phyloP scores from a whole-genome alignment of 23 tunicate species.

The Aplidium turbinatum region DNA sequence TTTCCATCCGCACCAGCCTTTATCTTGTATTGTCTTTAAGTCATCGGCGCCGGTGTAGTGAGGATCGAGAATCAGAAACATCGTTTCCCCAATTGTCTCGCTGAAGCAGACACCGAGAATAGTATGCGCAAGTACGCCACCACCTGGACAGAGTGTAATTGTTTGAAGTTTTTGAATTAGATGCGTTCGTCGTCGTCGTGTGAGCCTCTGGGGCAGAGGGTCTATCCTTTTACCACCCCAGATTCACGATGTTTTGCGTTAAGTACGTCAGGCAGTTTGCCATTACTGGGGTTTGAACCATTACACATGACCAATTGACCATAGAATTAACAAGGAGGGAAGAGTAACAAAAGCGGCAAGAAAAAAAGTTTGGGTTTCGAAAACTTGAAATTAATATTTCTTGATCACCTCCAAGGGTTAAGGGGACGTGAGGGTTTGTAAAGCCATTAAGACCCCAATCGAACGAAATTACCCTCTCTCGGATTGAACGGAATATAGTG shows the following conservation, averaged over 20 bases:
- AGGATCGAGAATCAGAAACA: conserved; percentile 91
- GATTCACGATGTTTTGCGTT: not conserved
- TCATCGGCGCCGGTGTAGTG: conserved; percentile 91
- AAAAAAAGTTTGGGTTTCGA: too few relatives aligned
- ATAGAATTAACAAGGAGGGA: too few relatives aligned
- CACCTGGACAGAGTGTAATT: too few relatives aligned
- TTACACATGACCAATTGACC: too few relatives aligned
- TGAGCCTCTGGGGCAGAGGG: not conserved
- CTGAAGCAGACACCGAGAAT: conserved; percentile 93
- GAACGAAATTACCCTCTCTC: too few relatives aligned
- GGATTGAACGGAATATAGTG: too few relatives aligned
- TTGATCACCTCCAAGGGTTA: too few relatives aligned
- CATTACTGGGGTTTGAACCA: not conserved
- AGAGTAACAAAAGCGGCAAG: too few relatives aligned
- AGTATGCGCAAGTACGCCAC: conserved; percentile 98
- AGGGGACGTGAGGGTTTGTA: too few relatives aligned
- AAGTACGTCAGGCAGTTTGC: not conserved
- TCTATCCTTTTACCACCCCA: not conserved
- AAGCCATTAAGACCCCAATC: too few relatives aligned
- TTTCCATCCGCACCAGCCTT: conserved; percentile 98
- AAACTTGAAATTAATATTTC: too few relatives aligned
- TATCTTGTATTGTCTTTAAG: conserved; percentile 39
- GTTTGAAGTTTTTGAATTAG: too few relatives aligned
- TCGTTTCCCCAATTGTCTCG: conserved; percentile 68
- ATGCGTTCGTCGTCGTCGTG: not conserved